Evolutionary conservation across 2,113 vertebrate species (phyloP).

Genomic region (Zootoca vivipara): DNA sequence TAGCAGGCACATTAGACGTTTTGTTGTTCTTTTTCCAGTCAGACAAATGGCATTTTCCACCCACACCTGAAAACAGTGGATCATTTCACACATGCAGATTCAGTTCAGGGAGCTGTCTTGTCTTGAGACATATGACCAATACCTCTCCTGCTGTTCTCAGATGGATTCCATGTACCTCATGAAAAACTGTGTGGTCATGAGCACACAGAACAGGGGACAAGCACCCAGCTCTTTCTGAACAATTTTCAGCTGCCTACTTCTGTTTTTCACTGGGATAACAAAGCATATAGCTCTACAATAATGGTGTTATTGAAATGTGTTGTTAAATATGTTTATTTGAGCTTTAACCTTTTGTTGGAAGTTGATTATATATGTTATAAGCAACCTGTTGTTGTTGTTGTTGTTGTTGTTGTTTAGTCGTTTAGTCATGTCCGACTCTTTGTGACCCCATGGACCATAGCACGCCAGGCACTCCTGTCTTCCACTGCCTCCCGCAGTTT

Average conservation of each 20-base stretch:
- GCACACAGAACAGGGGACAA: too few relatives aligned
- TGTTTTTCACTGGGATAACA: not conserved
- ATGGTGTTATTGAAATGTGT: not conserved
- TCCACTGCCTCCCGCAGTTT: too few relatives aligned
- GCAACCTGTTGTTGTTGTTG: too few relatives aligned
- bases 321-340: too few relatives aligned
- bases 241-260: too few relatives aligned
- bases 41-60: not conserved
- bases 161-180: not conserved
- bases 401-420: too few relatives aligned
- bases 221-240: too few relatives aligned
- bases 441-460: too few relatives aligned
- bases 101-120: not conserved
- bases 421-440: too few relatives aligned
- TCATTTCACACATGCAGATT: not conserved
- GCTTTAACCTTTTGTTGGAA: too few relatives aligned
- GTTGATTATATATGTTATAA: too few relatives aligned
- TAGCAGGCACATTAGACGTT: not conserved
- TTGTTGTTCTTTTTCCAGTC: constrained; percentile 10
- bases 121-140: not conserved
- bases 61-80: not conserved
- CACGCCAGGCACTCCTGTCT: too few relatives aligned
- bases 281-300: not conserved
- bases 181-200: not conserved
- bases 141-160: not conserved